Base-by-base conservation (phyloP, 2,888 invertebrate species). In the Latrodectus hesperus region DNA sequence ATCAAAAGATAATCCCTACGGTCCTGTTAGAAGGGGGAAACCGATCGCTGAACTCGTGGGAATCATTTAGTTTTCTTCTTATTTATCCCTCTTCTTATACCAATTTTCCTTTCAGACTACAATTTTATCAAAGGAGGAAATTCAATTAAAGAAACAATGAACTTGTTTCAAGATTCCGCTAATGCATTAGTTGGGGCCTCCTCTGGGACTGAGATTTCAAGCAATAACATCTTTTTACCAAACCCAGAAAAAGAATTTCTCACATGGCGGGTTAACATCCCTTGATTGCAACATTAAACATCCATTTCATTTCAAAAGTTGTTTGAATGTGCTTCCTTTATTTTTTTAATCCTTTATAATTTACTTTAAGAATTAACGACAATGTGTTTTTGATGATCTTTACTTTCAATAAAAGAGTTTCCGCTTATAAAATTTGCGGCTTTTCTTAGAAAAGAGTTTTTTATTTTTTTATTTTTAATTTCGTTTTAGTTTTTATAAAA, bases 141-240 rank as follows among this genome's bases (percentile, higher is more conserved):
- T 67, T 77, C 67, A 77, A 77, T 77, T 77, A 77, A 67, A 77
- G 67, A 68, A 67, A 77, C 67, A 77, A 77, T 74, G 74, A 74
- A 55, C 22, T 26, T 17, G 55, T 55, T 74, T 53, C 26, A 22
- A 55, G 22, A 74, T 53, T 55, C n/a, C 74, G 55, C 38, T 9
- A 74, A 72, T 72, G n/a, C 51, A 38, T 72, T 17, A 17, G 17
- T 17, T 14, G 6, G 10, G 8, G 10, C 60, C 6, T 60, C 60
- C 60, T 12, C 0, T 5, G 60, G 60, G 60, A 60, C 4, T n/a
- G 6, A 16, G 12, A 16, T 12, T 16, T 12, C n/a, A 60, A 16
- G n/a, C n/a, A 60, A 60, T 16, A n/a, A 60, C n/a, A 60, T 60
- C 12, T 60, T 16, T 60, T 60, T n/a, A 16, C n/a, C 11, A 16